These are phyloP conservation scores for Mobula hypostoma DNA, from an alignment of 2,113 vertebrate genomes.

Conservation along the genomic window DNA sequence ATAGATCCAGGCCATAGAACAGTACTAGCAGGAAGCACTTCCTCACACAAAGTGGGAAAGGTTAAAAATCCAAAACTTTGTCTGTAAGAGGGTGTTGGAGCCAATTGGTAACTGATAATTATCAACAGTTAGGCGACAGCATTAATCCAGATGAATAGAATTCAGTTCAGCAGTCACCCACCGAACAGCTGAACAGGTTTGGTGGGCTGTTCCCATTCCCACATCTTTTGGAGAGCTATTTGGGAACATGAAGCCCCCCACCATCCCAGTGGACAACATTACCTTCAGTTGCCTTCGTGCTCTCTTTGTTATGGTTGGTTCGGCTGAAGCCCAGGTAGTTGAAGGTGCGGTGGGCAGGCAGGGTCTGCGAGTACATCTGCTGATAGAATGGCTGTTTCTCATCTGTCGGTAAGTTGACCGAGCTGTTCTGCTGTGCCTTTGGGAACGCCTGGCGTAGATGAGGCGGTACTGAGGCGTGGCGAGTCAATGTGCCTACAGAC, in stretches of 20 bases:
- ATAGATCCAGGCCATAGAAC: no score
- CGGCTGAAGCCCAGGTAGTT: conserved; percentile 35
- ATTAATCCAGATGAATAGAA: neutral
- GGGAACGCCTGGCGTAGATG: conserved; percentile 56
- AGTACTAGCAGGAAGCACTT: no score
- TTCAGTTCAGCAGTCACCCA: neutral
- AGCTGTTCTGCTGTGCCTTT: conserved; percentile 42
- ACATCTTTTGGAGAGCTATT: neutral
- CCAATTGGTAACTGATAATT: neutral
- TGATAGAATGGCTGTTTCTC: conserved; percentile 56
- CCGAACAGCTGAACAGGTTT: neutral
- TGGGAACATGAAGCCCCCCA: neutral
- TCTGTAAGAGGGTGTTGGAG: neutral
- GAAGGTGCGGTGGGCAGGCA: conserved; percentile 49
- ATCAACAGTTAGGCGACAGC: no score
- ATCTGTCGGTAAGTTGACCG: conserved; percentile 51
- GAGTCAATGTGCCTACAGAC: conserved; percentile 63
- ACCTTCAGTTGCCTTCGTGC: neutral
- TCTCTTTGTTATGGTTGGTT: neutral
- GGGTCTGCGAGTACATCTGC: conserved; percentile 37
- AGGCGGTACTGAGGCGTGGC: conserved; percentile 55
- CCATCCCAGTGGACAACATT: conserved; percentile 39
- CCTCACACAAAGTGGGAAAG: no score
- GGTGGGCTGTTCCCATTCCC: neutral
- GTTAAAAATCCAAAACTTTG: no score